A percentile compares a stretch with the other conserved stretches of the same genome.
Conservation (phyloP, 2,888 invertebrate species). For the Thysanoteuthis rhombus region DNA sequence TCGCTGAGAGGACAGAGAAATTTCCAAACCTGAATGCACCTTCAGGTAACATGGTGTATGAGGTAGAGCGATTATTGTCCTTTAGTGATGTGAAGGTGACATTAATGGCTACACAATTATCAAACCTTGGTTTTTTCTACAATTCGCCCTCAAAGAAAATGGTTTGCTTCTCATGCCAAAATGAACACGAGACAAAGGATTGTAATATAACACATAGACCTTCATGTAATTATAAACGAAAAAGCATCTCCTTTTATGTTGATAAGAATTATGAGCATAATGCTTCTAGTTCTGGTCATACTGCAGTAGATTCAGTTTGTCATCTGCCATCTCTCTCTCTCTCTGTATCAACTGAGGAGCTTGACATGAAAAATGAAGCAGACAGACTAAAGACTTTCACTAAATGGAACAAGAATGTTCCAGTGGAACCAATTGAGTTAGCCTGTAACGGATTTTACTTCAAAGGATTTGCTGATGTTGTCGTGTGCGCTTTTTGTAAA, state of each 20-base stretch:
- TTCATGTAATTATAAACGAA: background rate
- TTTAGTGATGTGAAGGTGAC: background rate
- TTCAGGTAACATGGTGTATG: background rate
- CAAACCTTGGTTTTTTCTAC: background rate
- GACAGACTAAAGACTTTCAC: slow-evolving; percentile 50
- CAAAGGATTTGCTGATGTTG: slow-evolving; percentile 80
- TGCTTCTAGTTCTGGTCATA: background rate
- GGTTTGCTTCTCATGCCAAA: background rate
- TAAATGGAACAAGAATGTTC: slow-evolving; percentile 45
- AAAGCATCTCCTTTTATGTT: background rate
- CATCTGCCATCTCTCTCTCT: too few relatives aligned
- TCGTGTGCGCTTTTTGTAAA: slow-evolving; percentile 91
- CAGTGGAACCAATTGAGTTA: slow-evolving; percentile 69
- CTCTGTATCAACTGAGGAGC: background rate
- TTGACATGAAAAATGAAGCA: slow-evolving; percentile 43
- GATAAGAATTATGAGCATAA: background rate
- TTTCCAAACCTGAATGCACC: background rate
- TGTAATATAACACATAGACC: background rate
- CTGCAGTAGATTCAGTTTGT: too few relatives aligned
- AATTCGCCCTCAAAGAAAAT: background rate
- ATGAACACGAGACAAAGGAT: background rate
- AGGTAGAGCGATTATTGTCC: background rate
- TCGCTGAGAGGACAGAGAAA: too few relatives aligned
- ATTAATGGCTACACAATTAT: background rate
- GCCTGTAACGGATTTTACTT: slow-evolving; percentile 93